Base-by-base conservation (phyloP, 2,113 vertebrate genomes). In the Bubo scandiacus region DNA sequence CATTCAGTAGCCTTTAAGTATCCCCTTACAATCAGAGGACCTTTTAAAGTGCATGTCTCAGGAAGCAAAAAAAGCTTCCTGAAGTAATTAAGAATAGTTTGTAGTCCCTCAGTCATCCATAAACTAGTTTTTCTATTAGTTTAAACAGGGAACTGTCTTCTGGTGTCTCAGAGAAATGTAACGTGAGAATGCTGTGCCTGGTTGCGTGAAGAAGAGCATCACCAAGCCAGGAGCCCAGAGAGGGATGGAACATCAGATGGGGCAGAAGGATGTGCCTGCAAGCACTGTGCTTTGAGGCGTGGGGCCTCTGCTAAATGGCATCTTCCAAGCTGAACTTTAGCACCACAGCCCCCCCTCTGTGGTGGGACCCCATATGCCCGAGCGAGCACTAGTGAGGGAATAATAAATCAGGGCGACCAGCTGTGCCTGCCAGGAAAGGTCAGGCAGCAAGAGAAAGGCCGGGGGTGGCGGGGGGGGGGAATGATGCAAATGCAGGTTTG, bases 351-450 rank as follows among this genome's bases (percentile, higher is more conserved):
- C 66, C 47, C 36, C 30, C 27, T 62, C 40, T 36, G 55, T 6
- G 3, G n/a, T 12, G 36, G 63, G 45, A 88, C 55, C 11, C 67
- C 36, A 32, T 55, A 13, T 38, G 45, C 47, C 52, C 0, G 0
- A 58, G 42, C 0, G 0, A 92, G 85, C 62, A 42, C 55, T 47
- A 51, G 36, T 6, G 42, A 79, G 55, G 68, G 80, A 81, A 73
- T 84, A 71, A 91, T 73, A 62, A 88, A 78, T 59, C 80, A 81
- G 29, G 38, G 42, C 0, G 0, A 42, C 42, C 80, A 90, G 72
- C 88, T 94, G 91, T n/a, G 91, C 75, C 79, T 79, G 51, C 55
- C 58, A 51, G 72, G 63, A 92, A 85, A 92, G 68, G 71, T 77
- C 94, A 73, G 79, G 40, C 62, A 43, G 88, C 51, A 43, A 82